Evolutionary conservation across 2,113 vertebrate genomes (phyloP).

Genomic region (Symphodus melops): DNA sequence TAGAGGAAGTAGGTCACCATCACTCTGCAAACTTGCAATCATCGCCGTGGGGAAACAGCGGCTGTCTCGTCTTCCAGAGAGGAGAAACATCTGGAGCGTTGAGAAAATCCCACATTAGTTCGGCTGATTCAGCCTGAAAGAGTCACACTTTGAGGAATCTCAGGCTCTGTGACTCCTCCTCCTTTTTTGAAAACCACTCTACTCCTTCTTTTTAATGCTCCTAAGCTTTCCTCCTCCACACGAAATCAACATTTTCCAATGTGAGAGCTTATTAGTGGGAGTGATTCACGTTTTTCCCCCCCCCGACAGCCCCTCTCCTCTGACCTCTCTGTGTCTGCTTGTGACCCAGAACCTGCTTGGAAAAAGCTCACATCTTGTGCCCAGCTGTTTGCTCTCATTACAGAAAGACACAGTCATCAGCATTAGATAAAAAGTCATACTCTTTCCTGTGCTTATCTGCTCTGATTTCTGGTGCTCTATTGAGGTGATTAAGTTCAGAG

Average conservation of each 20-base stretch:
- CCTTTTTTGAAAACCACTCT: constrained; percentile 3
- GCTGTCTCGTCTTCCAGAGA: constrained; percentile 43
- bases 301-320: constrained; percentile 2
- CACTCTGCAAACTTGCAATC: constrained; percentile 22
- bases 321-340: constrained; percentile 1
- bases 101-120: constrained; percentile 66
- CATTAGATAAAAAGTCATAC: background rate
- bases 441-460: constrained; percentile 1
- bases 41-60: constrained; percentile 57
- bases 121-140: constrained; percentile 29
- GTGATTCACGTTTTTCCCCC: constrained; percentile 5
- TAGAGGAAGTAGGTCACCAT: constrained; percentile 55
- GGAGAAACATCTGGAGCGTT: constrained; percentile 68
- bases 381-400: constrained; percentile 30
- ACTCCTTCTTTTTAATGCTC: constrained; percentile 1
- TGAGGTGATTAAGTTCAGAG: constrained; percentile 11
- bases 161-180: background rate
- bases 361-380: constrained; percentile 26
- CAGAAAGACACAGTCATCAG: background rate
- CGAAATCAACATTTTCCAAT: constrained; percentile 34
- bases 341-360: constrained; percentile 12
- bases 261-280: constrained; percentile 18
- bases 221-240: background rate
- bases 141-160: constrained; percentile 4
- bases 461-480: background rate